phyloP scores from a whole-genome alignment of 30 jellyfish, hydroid and myxozoan species.

The Chrysaora quinquecirrha region DNA sequence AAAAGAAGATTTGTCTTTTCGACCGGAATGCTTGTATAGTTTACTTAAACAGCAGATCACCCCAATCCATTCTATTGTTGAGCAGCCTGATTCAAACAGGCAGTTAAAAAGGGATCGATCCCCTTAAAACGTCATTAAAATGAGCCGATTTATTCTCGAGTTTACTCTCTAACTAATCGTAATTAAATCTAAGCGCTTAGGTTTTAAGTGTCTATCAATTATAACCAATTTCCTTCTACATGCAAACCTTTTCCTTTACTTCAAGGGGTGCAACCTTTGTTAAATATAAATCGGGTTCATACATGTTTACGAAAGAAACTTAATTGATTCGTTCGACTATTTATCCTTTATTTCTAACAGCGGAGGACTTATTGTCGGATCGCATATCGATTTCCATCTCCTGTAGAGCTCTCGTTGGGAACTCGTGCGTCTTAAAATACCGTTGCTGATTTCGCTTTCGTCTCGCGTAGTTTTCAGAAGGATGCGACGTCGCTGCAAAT shows the following conservation, averaged over 20 bases:
- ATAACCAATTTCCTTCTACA: constrained; percentile 16
- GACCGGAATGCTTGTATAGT: background rate
- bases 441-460: constrained; percentile 42
- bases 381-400: constrained; percentile 55
- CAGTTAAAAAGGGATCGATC: constrained; percentile 13
- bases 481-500: constrained; percentile 37
- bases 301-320: constrained; percentile 62
- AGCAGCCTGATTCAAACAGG: background rate
- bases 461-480: constrained; percentile 38
- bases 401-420: constrained; percentile 50
- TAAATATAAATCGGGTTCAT: constrained; percentile 6
- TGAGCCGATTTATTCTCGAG: constrained; percentile 11
- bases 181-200: constrained; percentile 23
- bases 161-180: background rate
- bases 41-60: background rate
- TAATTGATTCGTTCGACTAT: constrained; percentile 17
- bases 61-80: background rate
- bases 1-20: background rate
- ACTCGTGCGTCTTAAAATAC: constrained; percentile 48
- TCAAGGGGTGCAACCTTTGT: constrained; percentile 46
- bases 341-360: constrained; percentile 26
- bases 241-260: constrained; percentile 29
- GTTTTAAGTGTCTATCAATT: constrained; percentile 23
- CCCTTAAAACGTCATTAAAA: constrained; percentile 20
- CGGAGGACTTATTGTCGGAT: constrained; percentile 42